Base-by-base conservation (phyloP, 1,140 invertebrate species). In the Pinna nobilis region DNA sequence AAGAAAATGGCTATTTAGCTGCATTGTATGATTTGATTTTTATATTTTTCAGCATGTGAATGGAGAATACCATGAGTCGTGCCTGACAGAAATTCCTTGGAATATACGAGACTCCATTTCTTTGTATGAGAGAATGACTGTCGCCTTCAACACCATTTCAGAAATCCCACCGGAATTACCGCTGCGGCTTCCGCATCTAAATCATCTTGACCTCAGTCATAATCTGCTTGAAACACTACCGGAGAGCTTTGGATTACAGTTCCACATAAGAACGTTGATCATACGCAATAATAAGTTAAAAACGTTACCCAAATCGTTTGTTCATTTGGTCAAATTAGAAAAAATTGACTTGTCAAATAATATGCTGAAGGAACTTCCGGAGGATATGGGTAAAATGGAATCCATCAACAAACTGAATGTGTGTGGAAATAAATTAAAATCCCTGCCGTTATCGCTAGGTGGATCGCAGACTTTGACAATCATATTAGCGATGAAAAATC, bases 301-400 rank as follows among this genome's bases (percentile, higher is more conserved):
- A 65, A 41, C 60, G 18, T 60, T 89, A 4, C 88, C 88, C 9
- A 30, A 75, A 15, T 86, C 82, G 20, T 83, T 89, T 64, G 76
- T 76, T 5, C 79, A 82, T 57, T 71, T 89, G 4, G 79, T 84
- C 20, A 89, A 88, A 64, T 81, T 90, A 35, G 79, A 83, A 63
- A 82, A 89, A 74, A 50, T 89, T 35, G 87, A 90, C 74, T 23
- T 90, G 18, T 89, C 87, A 15, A 64, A 88, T 68, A 90, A 90
- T 73, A n/a, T 57, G 25, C 64, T 90, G 18, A 68, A 70, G 44
- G 70, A 82, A 50, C 70, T 90, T 30, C 87, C 88, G 23, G 80
- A 83, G 25, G 79, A 85, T 47, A 69, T 89, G 37, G 85, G 83
- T 3, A 70, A 84, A 35, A 85, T 90, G 82, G 81, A 87, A 77